A percentile compares a stretch with the other conserved stretches of the same genome.
Conservation (phyloP, 2,113 vertebrate species). For the Rhadina sibilatrix region DNA sequence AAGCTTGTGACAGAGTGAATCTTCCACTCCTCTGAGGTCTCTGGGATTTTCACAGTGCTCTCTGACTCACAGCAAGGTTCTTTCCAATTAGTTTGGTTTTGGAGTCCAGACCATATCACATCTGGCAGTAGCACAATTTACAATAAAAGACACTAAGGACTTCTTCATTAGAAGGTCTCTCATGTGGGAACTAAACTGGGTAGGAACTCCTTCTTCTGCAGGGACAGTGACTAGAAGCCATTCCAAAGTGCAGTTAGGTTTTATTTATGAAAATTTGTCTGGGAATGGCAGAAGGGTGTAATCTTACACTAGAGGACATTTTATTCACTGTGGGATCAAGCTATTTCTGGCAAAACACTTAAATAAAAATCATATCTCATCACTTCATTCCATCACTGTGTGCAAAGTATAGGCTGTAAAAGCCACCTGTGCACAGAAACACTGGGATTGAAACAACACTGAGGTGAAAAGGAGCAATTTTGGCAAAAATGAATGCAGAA, state of each 20-base stretch:
- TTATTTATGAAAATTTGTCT: constrained; percentile 41
- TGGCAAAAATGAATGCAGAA: not conserved
- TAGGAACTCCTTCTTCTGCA: not conserved
- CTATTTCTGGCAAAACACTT: constrained; percentile 45
- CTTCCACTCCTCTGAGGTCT: not conserved
- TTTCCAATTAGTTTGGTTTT: constrained; percentile 13
- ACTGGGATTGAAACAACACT: not conserved
- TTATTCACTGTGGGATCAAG: constrained; percentile 16
- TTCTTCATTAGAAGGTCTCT: not conserved
- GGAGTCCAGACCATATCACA: not conserved
- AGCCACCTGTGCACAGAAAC: constrained; percentile 28
- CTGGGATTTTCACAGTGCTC: constrained; percentile 8
- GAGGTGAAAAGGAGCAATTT: not conserved
- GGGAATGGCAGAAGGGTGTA: constrained; percentile 18
- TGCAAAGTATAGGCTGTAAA: constrained; percentile 21
- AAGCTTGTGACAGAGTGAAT: not conserved
- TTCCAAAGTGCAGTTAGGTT: not conserved
- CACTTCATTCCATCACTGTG: not conserved
- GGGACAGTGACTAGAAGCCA: not conserved
- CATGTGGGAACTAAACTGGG: not conserved
- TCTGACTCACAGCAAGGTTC: not conserved
- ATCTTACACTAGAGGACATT: constrained; percentile 6
- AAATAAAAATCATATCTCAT: constrained; percentile 17
- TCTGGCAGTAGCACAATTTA: constrained; percentile 5
- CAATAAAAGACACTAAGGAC: not conserved